These are phyloP conservation scores for Phoenicopterus ruber DNA, from an alignment of 2,113 vertebrate species.

Conservation along the genomic window DNA sequence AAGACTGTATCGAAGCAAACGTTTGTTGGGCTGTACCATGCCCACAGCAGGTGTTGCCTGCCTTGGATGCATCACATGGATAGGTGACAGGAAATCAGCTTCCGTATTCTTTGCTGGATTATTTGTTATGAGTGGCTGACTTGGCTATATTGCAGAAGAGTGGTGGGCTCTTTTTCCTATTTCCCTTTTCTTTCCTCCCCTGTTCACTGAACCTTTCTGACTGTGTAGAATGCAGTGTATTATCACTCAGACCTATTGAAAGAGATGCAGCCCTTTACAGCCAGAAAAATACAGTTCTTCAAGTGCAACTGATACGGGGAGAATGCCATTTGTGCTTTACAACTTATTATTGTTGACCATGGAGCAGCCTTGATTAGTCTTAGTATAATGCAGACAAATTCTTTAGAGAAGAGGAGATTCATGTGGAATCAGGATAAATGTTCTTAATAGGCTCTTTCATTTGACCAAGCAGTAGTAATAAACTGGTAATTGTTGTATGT, in stretches of 20 bases:
- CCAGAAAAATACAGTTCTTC: neutral
- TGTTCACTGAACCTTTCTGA: neutral
- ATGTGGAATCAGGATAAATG: neutral
- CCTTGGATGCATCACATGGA: neutral
- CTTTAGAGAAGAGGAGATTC: neutral
- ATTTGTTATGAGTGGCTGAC: neutral
- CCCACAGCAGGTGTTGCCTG: neutral
- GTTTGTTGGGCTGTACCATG: neutral
- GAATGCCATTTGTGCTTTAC: neutral
- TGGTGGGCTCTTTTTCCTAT: neutral
- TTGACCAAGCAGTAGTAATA: constrained; percentile 7
- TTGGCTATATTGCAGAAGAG: neutral
- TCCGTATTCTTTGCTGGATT: neutral
- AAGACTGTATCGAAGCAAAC: neutral
- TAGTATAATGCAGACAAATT: neutral
- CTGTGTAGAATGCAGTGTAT: neutral
- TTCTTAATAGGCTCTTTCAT: neutral
- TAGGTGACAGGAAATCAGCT: neutral
- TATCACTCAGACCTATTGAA: neutral
- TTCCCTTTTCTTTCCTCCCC: neutral
- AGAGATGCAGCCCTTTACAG: neutral
- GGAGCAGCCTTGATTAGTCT: neutral
- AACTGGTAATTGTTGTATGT: neutral
- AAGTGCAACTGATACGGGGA: neutral
- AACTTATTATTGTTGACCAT: neutral